phyloP scores from a whole-genome alignment of 92 coral and sea anemone genomes.

The Blastomussa wellsi region DNA sequence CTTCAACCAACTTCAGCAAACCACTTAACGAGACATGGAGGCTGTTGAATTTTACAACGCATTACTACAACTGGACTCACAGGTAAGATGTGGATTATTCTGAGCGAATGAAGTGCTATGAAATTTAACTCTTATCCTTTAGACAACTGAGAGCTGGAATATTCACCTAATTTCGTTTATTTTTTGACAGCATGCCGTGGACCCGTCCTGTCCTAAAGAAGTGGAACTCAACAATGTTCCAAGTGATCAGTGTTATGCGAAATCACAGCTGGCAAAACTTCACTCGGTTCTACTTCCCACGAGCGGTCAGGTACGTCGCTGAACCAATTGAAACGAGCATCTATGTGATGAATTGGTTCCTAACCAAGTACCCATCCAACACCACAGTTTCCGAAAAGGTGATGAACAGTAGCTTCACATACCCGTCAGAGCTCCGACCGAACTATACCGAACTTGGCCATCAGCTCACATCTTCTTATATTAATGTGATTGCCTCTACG shows the following conservation, averaged over 20 bases:
- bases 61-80: constrained; percentile 62
- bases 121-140: neutral
- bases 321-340: constrained; percentile 4
- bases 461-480: constrained; percentile 4
- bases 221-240: constrained; percentile 68
- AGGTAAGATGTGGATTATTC: constrained; percentile 21
- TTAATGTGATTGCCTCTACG: constrained; percentile 43
- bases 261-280: constrained; percentile 64
- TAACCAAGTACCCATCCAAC: constrained; percentile 12
- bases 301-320: constrained; percentile 31
- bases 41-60: constrained; percentile 39
- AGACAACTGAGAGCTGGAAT: neutral
- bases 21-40: constrained; percentile 62
- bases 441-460: constrained; percentile 47
- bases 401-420: constrained; percentile 20
- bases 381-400: constrained; percentile 30
- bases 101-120: neutral
- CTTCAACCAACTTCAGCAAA: constrained; percentile 37
- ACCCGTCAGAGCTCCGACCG: constrained; percentile 16
- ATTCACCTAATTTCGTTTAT: neutral
- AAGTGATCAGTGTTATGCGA: constrained; percentile 27
- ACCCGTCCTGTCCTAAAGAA: constrained; percentile 42
- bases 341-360: constrained; percentile 25
- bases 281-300: constrained; percentile 48
- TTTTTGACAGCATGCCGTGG: constrained; percentile 63